Conservation (phyloP, 2,113 vertebrate genomes). For the Nyctibius bracteatus region DNA sequence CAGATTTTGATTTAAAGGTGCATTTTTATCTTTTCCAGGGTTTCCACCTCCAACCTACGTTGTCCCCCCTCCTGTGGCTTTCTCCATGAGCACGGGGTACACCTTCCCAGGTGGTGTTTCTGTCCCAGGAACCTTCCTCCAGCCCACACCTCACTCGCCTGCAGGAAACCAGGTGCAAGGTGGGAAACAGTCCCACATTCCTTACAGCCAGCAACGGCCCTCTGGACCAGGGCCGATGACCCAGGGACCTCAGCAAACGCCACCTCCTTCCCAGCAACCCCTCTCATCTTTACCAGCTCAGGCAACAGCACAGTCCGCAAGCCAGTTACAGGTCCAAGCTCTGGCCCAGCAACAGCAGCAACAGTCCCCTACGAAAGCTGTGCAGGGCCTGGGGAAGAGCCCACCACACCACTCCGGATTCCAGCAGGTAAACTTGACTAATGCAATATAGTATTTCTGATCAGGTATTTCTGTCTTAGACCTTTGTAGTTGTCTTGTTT, state of each 20-base stretch:
- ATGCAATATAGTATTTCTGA: background rate
- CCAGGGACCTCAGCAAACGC: slow-evolving; percentile 83
- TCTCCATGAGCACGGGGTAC: slow-evolving; percentile 93
- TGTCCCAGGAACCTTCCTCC: slow-evolving; percentile 90
- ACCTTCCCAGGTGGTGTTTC: slow-evolving; percentile 92
- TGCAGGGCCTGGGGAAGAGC: slow-evolving; percentile 88
- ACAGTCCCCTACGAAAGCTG: slow-evolving; percentile 86
- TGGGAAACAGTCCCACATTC: slow-evolving; percentile 97
- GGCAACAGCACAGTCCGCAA: slow-evolving; percentile 83
- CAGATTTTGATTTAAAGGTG: background rate
- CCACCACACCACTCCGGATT: slow-evolving; percentile 89
- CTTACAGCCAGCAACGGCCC: slow-evolving; percentile 98
- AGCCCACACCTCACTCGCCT: slow-evolving; percentile 85
- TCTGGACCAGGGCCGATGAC: slow-evolving; percentile 87
- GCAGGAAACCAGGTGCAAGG: slow-evolving; percentile 85
- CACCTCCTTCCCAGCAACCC: slow-evolving; percentile 81
- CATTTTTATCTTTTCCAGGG: slow-evolving; percentile 68
- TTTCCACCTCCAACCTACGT: slow-evolving; percentile 94
- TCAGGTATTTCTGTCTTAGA: background rate
- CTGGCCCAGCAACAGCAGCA: slow-evolving; percentile 79
- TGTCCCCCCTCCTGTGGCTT: slow-evolving; percentile 93
- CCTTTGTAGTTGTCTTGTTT: background rate
- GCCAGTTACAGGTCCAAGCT: slow-evolving; percentile 88
- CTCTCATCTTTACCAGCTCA: slow-evolving; percentile 78
- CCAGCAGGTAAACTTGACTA: slow-evolving; percentile 83